These are phyloP conservation scores for Eurosta solidaginis DNA, from an alignment of 1,140 invertebrate genomes.

Conservation along the genomic window DNA sequence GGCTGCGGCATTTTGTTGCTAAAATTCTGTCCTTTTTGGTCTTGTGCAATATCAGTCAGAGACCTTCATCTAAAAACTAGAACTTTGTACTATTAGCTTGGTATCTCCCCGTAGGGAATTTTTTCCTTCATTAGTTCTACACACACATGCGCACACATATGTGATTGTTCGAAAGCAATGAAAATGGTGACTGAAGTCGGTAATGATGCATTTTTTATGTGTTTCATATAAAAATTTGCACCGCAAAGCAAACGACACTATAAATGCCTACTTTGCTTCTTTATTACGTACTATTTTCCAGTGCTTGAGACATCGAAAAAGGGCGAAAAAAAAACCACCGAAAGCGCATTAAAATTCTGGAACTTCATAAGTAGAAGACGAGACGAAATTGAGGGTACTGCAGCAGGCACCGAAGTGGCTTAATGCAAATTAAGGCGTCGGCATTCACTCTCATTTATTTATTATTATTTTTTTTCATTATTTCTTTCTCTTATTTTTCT, in stretches of 20 bases:
- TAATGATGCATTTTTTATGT: conserved; percentile 56
- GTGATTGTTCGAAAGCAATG: neutral
- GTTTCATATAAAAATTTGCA: conserved; percentile 34
- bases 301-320: neutral
- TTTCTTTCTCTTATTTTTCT: neutral
- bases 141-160: neutral
- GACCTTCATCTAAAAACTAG: too few relatives aligned
- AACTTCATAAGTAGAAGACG: neutral
- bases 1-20: too few relatives aligned
- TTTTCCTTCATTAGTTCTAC: neutral
- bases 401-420: neutral
- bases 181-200: conserved; percentile 1
- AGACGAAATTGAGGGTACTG: neutral
- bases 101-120: too few relatives aligned
- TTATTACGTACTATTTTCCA: neutral
- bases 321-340: neutral
- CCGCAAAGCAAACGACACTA: neutral
- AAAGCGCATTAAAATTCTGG: neutral
- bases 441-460: neutral
- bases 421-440: conserved; percentile 30
- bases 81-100: too few relatives aligned
- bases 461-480: neutral
- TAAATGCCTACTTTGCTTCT: neutral
- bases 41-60: too few relatives aligned
- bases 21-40: too few relatives aligned